phyloP scores from a whole-genome alignment of 2,888 invertebrate genomes.

The Drosophila tripunctata region DNA sequence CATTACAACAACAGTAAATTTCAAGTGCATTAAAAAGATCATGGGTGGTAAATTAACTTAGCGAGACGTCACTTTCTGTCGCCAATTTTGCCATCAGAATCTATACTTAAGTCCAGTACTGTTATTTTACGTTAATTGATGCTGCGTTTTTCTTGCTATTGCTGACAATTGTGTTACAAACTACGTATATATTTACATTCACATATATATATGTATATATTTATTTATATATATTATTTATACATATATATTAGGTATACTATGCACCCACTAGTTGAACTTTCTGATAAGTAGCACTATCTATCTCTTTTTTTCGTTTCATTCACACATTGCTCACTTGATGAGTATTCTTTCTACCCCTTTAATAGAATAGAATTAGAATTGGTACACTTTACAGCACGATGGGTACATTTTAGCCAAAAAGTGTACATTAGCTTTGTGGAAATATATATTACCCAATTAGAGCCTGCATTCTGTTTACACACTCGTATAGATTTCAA shows the following conservation, averaged over 20 bases:
- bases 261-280: constrained; percentile 9
- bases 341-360: background rate
- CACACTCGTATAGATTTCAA: no score
- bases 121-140: constrained; percentile 70
- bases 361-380: background rate
- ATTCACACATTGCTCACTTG: background rate
- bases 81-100: constrained; percentile 32
- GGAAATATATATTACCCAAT: no score
- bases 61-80: constrained; percentile 52
- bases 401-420: background rate
- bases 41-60: constrained; percentile 79
- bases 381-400: background rate
- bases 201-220: background rate
- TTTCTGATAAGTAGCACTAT: background rate
- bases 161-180: constrained; percentile 55
- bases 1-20: constrained; percentile 61
- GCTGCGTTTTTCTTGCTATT: constrained; percentile 54
- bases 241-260: background rate
- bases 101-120: constrained; percentile 38
- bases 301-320: background rate
- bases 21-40: constrained; percentile 80
- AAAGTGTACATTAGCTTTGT: no score
- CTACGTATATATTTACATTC: constrained; percentile 1
- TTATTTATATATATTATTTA: background rate
- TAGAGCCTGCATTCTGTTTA: no score